Evolutionary conservation across 2,113 vertebrate species (phyloP), one percentile per base, ranked within the genome.

Genomic region (Junco hyemalis): DNA sequence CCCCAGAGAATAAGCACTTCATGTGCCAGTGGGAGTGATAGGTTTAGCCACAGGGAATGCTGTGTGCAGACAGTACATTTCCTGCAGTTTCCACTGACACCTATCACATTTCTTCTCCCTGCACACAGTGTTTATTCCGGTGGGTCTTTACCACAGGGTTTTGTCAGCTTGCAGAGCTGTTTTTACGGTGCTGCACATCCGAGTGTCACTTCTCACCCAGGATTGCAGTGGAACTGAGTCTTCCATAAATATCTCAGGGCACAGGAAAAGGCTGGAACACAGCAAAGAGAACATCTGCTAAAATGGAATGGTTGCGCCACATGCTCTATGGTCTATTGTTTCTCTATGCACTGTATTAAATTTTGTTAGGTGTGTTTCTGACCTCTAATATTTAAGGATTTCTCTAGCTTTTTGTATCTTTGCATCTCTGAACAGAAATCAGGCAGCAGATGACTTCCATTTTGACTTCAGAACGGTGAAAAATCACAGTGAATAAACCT

Each of bases 41-140:
- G 87, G 95, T 96, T 83, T 80, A 96, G 77, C 53, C 76, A 88
- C 86, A 57, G 91, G 85, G 92, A 93, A 78, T 95, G 93, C 93
- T 91, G 38, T 86, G 51, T 85, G n/a, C 45, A 89, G 76, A 66
- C 42, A 91, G 86, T 42, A 76, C 38, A 86, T 54, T 88, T 90
- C 88, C 87, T 83, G 29, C 60, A 57, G 64, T 93, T 92, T 88
- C 90, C 83, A 78, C 86, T 90, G 91, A 26, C 71, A 95, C 91
- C 76, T 64, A 68, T 97, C 85, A 94, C 74, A 70, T 92, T 96
- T 70, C 54, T 80, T 81, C 87, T 82, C 8, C 60, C 54, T 42
- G n/a, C 53, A 60, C 73, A 72, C 40, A 47, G 20, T 82, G 80
- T 92, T 95, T 68, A 86, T 96, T 94, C 53, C 48, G 70, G 47